phyloP scores from a whole-genome alignment of 2,113 vertebrate genomes.

The Urocynchramus pylzowi region DNA sequence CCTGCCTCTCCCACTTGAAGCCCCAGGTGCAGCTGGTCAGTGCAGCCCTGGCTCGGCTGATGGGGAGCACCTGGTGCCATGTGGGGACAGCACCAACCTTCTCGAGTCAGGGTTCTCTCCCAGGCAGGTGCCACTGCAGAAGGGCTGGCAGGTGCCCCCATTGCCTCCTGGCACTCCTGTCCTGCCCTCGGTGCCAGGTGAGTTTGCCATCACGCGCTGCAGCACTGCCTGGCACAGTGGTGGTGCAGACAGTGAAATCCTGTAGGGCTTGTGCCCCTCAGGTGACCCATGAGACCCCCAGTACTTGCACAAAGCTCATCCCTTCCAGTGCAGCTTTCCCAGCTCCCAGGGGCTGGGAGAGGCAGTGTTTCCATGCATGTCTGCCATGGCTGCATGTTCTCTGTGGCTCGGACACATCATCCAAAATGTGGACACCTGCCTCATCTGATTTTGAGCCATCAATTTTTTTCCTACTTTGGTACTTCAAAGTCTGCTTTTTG shows the following conservation, averaged over 20 bases:
- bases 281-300: not conserved
- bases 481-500: not conserved
- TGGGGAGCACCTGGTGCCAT: not conserved
- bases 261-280: not conserved
- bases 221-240: rapidly evolving
- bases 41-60: not conserved
- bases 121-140: rapidly evolving
- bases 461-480: not conserved
- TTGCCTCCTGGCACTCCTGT: not conserved
- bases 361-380: rapidly evolving
- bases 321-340: not conserved
- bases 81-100: rapidly evolving
- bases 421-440: rapidly evolving
- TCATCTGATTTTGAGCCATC: not conserved
- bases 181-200: not conserved
- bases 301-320: not conserved
- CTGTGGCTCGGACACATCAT: rapidly evolving
- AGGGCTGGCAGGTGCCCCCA: rapidly evolving
- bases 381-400: rapidly evolving
- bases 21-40: not conserved
- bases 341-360: not conserved
- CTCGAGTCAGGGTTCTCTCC: rapidly evolving
- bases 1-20: not conserved
- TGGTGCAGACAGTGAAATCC: not conserved
- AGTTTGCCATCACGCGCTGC: rapidly evolving